Conservation (phyloP, 2,797 vertebrate species). For the Takifugu rubripes region DNA sequence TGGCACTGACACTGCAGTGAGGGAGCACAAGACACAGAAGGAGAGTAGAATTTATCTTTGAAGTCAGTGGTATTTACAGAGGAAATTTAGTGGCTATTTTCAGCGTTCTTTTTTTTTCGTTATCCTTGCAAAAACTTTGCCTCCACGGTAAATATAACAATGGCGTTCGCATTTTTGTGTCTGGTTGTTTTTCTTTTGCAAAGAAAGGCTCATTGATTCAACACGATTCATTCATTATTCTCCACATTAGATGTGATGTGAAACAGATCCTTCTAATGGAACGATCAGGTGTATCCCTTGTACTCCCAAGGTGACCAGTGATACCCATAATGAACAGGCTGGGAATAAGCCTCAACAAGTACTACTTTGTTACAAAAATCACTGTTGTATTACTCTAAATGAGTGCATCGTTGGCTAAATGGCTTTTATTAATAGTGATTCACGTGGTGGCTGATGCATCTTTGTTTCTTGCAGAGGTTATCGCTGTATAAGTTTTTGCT, state of each 20-base stretch:
- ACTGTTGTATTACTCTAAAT: constrained; percentile 16
- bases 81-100: constrained; percentile 54
- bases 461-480: constrained; percentile 47
- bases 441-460: constrained; percentile 30
- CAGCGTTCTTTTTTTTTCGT: constrained; percentile 14
- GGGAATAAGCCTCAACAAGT: no score
- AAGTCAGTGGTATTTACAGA: constrained; percentile 66
- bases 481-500: constrained; percentile 30
- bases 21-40: constrained; percentile 53
- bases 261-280: constrained; percentile 1
- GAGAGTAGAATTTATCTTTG: constrained; percentile 65
- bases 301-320: no score
- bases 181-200: not conserved
- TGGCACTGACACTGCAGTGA: constrained; percentile 50
- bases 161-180: not conserved
- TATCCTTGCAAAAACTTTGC: constrained; percentile 13
- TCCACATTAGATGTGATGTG: constrained; percentile 9
- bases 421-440: constrained; percentile 42
- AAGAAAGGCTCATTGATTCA: not conserved
- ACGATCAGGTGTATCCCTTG: not conserved
- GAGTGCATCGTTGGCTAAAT: constrained; percentile 36
- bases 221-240: not conserved
- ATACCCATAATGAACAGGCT: no score
- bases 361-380: not conserved
- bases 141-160: not conserved